These are phyloP conservation scores for Drosophila nannoptera DNA, from an alignment of 1,140 invertebrate species.

Conservation along the genomic window DNA sequence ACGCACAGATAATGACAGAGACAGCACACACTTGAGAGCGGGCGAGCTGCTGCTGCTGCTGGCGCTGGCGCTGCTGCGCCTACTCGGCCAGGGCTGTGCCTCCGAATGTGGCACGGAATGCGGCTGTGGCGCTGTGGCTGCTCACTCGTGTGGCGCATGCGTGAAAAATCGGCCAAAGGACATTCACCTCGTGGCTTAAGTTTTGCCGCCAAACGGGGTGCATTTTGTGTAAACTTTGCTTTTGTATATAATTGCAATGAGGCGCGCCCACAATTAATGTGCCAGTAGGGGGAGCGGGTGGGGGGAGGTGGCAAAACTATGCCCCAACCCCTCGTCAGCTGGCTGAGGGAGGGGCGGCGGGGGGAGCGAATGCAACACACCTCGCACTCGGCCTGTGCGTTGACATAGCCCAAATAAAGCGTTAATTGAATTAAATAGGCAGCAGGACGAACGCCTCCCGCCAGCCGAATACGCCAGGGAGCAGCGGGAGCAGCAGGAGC, in stretches of 20 bases:
- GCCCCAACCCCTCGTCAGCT: neutral
- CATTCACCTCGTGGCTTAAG: constrained; percentile 63
- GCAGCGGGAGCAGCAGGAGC: neutral
- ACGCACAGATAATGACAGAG: constrained; percentile 2
- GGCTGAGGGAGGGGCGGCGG: neutral
- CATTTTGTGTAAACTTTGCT: constrained; percentile 62
- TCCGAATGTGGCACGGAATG: neutral
- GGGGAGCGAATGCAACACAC: neutral
- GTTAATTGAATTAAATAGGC: constrained; percentile 53
- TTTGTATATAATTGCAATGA: constrained; percentile 62
- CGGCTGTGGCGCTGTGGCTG: neutral
- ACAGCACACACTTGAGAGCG: constrained; percentile 12
- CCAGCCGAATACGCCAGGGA: neutral
- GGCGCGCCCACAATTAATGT: constrained; percentile 47
- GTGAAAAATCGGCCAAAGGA: constrained; percentile 49
- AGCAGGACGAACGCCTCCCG: neutral
- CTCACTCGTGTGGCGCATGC: constrained; percentile 49
- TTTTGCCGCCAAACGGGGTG: constrained; percentile 70
- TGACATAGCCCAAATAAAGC: constrained; percentile 29
- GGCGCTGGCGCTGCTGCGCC: neutral
- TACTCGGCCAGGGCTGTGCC: neutral
- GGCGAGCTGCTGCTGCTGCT: constrained; percentile 1
- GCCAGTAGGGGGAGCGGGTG: neutral
- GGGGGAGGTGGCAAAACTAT: neutral
- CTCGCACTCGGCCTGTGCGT: neutral